Base-by-base conservation (phyloP, 1,140 invertebrate species). In the Drosophila leontia region DNA sequence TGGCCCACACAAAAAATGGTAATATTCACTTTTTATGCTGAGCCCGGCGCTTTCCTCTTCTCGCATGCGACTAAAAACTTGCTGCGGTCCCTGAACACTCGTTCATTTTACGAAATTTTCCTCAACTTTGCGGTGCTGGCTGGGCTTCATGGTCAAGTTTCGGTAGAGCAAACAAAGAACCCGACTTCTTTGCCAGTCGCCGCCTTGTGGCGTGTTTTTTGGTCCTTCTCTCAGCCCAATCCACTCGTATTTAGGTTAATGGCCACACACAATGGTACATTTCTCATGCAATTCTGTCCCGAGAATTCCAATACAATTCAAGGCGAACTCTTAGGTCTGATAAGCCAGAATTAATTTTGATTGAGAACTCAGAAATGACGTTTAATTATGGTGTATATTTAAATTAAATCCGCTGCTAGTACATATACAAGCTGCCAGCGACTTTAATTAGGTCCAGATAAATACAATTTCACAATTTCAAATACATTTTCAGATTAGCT, bases 21-120 rank as follows among this genome's bases (percentile, higher is more conserved):
- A 87, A 88, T 88, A 87, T 87, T 87, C 85, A 84, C 58, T 90
- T 87, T 87, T 87, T 87, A 88, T 83, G 83, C 83, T 88, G 83
- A 87, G 80, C 9, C 71, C 60, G 71, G 62, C 63, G 53, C 29
- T 82, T 79, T 65, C 15, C 47, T 62, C 44, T 23, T 76, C 76
- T 85, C 70, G 70, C 75, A 70, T 65, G 75, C 70, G 59, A 82
- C 64, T 61, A 77, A 80, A 87, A 83, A 78, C 47, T 87, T 67
- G 60, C 67, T 87, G 80, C 63, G 84, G 79, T 82, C 67, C 50
- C 67, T 55, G 45, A 69, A 59, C 47, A 69, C 47, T 45, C 58
- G 68, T 61, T 47, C 57, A 64, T 62, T 64, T 64, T 57, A n/a
- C 35, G 19, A 26, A 59, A 35, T 55, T 37, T 39, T 55, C 53